These are phyloP conservation scores for Pyrgus malvae DNA, from an alignment of 2,888 invertebrate genomes.

Conservation along the genomic window DNA sequence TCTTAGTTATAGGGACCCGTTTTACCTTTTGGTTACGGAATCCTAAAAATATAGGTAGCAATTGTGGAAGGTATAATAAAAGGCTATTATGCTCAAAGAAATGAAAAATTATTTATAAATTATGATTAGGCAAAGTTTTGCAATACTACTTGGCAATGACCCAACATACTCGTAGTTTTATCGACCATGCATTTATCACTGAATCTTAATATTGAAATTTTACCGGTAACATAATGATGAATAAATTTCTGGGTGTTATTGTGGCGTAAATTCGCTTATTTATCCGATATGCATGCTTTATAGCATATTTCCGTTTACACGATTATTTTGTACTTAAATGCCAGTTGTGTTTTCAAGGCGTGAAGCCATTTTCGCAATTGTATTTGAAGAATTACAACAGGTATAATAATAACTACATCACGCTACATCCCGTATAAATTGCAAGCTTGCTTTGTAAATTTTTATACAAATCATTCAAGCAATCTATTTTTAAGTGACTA, in stretches of 20 bases:
- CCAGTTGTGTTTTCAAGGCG: background rate
- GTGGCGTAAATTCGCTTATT: slow-evolving; percentile 4
- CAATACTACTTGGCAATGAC: slow-evolving; percentile 38
- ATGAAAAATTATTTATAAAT: slow-evolving; percentile 8
- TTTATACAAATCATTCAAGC: no score
- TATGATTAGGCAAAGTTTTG: slow-evolving; percentile 1
- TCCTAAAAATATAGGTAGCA: no score
- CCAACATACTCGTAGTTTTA: slow-evolving; percentile 26
- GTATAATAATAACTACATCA: no score
- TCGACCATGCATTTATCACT: slow-evolving; percentile 25
- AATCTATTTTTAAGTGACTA: no score
- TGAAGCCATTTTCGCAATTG: background rate
- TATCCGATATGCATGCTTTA: slow-evolving; percentile 6
- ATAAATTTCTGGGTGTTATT: slow-evolving; percentile 7
- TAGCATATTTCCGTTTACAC: slow-evolving; percentile 5
- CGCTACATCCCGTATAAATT: no score
- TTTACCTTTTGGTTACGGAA: no score
- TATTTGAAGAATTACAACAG: no score
- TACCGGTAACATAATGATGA: slow-evolving; percentile 7
- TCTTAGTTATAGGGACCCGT: no score
- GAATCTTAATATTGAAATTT: slow-evolving; percentile 16
- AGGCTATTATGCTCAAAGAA: no score
- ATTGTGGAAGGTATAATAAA: no score
- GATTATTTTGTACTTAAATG: background rate
- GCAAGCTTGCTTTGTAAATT: no score